Percentiles rank a stretch among this genome's conserved stretches.
phyloP scores from a whole-genome alignment of 92 coral and sea anemone species.

The Epizoanthus scotinus region DNA sequence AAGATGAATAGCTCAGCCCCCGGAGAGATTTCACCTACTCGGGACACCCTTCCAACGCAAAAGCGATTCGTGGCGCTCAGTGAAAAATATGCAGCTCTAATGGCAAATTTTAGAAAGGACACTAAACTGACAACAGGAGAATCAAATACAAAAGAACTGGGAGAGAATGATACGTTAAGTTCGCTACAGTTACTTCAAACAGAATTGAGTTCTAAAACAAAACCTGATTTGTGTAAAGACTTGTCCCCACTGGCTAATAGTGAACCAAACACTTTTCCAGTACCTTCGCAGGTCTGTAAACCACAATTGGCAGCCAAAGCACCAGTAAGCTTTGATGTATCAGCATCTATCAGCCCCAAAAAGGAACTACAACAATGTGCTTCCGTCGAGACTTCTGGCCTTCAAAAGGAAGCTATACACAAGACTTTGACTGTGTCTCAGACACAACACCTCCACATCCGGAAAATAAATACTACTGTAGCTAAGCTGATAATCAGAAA shows the following conservation, averaged over 20 bases:
- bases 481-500: conserved; percentile 12
- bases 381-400: not conserved
- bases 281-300: too few relatives aligned
- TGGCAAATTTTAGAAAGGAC: conserved; percentile 35
- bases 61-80: conserved; percentile 33
- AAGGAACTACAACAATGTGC: not conserved
- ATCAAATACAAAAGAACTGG: conserved; percentile 3
- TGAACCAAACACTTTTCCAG: not conserved
- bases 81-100: conserved; percentile 31
- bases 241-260: not conserved
- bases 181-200: not conserved
- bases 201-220: too few relatives aligned
- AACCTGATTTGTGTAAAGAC: not conserved
- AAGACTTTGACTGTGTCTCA: not conserved
- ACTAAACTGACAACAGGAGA: not conserved
- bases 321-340: not conserved
- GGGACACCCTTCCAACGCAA: conserved; percentile 8
- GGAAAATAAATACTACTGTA: conserved; percentile 17
- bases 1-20: too few relatives aligned
- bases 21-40: not conserved
- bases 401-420: not conserved
- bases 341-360: not conserved
- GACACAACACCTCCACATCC: not conserved
- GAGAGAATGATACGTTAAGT: not conserved
- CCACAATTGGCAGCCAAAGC: not conserved